A percentile compares a stretch with the other conserved stretches of the same genome.
Conservation (phyloP, 2,888 invertebrate genomes). For the Ecliptopera silaceata region DNA sequence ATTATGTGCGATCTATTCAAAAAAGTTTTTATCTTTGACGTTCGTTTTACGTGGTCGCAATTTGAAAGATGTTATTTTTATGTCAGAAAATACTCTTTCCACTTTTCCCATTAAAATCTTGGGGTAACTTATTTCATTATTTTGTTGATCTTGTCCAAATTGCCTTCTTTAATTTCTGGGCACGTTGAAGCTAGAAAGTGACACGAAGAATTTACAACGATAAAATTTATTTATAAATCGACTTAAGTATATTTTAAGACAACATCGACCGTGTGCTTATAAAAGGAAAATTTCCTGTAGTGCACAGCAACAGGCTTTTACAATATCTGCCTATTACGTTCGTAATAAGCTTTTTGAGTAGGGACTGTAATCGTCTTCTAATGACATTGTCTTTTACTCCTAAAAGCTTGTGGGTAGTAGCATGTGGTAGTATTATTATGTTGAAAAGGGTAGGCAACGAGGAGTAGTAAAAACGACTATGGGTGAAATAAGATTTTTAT, state of each 20-base stretch:
- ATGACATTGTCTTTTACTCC: constrained; percentile 3
- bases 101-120: constrained; percentile 17
- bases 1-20: neutral
- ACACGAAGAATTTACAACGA: neutral
- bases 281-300: no score
- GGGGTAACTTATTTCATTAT: constrained; percentile 8
- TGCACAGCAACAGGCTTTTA: no score
- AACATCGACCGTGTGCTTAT: no score
- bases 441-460: neutral
- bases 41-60: constrained; percentile 13
- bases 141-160: constrained; percentile 3
- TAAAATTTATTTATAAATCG: neutral
- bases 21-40: constrained; percentile 13
- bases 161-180: neutral
- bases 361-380: neutral
- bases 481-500: no score
- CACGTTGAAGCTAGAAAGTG: neutral
- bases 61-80: constrained; percentile 15
- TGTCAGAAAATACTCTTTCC: neutral
- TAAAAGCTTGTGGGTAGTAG: neutral
- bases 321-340: no score
- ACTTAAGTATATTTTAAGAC: no score
- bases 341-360: neutral
- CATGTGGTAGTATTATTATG: neutral
- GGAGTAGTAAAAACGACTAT: neutral